Conservation (phyloP, 1,140 invertebrate genomes). For the Sycophaga agraensis region DNA sequence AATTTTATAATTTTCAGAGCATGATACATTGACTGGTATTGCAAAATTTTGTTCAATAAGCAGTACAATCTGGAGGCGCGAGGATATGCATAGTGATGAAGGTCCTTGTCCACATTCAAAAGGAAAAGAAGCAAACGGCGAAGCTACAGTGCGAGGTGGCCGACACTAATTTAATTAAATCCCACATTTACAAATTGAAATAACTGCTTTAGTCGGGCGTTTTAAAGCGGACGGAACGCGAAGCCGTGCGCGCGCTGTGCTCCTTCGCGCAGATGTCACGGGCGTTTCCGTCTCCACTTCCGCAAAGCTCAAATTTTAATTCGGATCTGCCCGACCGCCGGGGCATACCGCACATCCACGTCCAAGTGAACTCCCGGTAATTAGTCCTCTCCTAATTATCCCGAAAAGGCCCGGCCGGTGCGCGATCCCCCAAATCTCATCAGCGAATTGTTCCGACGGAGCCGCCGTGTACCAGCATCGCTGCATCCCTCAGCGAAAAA, state of each 20-base stretch:
- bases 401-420: constrained; percentile 1
- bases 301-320: constrained; percentile 13
- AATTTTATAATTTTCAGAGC: too few species aligned
- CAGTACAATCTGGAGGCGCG: too few species aligned
- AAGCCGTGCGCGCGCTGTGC: too few species aligned
- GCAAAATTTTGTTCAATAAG: too few species aligned
- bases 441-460: constrained; percentile 11
- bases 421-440: constrained; percentile 14
- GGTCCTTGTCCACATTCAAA: too few species aligned
- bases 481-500: neutral
- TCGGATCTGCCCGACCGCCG: neutral
- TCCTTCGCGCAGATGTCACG: neutral
- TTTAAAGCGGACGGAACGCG: neutral
- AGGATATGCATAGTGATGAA: too few species aligned
- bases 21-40: too few species aligned
- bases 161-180: neutral
- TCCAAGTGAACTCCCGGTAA: constrained; percentile 17
- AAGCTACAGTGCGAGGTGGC: too few species aligned
- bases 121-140: too few species aligned
- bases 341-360: neutral
- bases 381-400: constrained; percentile 23
- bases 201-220: neutral
- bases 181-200: neutral
- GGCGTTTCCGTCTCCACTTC: neutral
- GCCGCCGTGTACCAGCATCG: neutral